A percentile compares a stretch with the other conserved stretches of the same genome.
Conservation (phyloP, 2,888 invertebrate genomes). For the Resseliella maxima region DNA sequence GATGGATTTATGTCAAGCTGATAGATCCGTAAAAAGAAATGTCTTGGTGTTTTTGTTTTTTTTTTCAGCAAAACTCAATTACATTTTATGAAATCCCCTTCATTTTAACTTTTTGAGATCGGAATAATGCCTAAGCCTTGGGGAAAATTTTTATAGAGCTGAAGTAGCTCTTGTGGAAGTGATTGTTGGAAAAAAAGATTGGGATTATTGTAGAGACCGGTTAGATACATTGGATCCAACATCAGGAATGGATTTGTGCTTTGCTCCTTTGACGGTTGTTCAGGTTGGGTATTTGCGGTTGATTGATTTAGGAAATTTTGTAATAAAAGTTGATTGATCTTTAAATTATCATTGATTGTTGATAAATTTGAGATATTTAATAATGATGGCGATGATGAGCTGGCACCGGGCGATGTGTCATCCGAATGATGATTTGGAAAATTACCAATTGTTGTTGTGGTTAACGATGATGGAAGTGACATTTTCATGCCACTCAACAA, state of each 20-base stretch:
- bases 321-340: constrained; percentile 56
- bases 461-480: constrained; percentile 37
- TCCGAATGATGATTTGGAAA: neutral
- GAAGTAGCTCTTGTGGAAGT: constrained; percentile 59
- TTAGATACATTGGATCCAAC: constrained; percentile 59
- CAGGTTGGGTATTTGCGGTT: neutral
- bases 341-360: constrained; percentile 1
- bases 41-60: neutral
- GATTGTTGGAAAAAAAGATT: constrained; percentile 58
- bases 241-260: constrained; percentile 58
- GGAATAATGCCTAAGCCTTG: constrained; percentile 59
- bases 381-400: neutral
- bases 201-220: constrained; percentile 58
- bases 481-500: neutral
- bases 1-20: too few species aligned
- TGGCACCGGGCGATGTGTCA: neutral
- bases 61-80: neutral
- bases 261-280: neutral
- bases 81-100: neutral
- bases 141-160: constrained; percentile 59
- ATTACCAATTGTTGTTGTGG: neutral
- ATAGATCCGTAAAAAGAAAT: too few species aligned
- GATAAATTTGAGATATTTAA: constrained; percentile 47
- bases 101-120: constrained; percentile 60
- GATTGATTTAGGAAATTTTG: constrained; percentile 55